Conservation (phyloP, 2,113 vertebrate genomes). For the Nettapus auritus region DNA sequence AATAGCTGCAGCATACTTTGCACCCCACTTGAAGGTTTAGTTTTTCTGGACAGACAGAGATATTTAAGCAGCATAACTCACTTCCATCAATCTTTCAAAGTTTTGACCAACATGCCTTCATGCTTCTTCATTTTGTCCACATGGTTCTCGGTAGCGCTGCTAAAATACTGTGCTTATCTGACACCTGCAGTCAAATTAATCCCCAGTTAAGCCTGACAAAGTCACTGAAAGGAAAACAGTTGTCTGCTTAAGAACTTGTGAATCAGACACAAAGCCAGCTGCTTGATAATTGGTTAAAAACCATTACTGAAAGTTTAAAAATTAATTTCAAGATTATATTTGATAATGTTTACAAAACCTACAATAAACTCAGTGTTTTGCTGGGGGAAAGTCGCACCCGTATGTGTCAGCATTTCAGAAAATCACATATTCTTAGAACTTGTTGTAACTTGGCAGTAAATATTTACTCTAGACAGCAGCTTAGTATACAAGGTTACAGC, state of each 20-base stretch:
- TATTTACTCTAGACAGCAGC: slow-evolving; percentile 64
- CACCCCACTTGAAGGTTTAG: background rate
- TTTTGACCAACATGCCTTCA: slow-evolving; percentile 57
- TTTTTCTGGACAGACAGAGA: slow-evolving; percentile 41
- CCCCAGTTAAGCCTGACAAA: slow-evolving; percentile 72
- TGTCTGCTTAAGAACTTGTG: slow-evolving; percentile 46
- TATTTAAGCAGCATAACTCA: slow-evolving; percentile 53
- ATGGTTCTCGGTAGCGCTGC: slow-evolving; percentile 56
- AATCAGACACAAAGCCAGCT: slow-evolving; percentile 59
- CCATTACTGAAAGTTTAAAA: slow-evolving; percentile 53
- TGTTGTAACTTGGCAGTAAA: slow-evolving; percentile 75
- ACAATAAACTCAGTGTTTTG: slow-evolving; percentile 61
- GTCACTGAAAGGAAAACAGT: slow-evolving; percentile 68
- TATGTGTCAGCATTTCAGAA: slow-evolving; percentile 42
- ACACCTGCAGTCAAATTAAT: slow-evolving; percentile 78
- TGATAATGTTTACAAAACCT: slow-evolving; percentile 39
- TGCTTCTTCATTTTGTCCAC: slow-evolving; percentile 43
- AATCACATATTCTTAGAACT: slow-evolving; percentile 56
- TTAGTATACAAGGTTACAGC: slow-evolving; percentile 43
- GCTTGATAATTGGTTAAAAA: slow-evolving; percentile 32
- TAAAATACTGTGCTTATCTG: slow-evolving; percentile 70
- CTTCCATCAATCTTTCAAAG: slow-evolving; percentile 64
- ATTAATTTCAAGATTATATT: slow-evolving; percentile 45
- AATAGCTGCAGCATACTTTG: background rate
- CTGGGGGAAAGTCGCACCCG: slow-evolving; percentile 23